Evolutionary conservation across 2,888 invertebrate species (phyloP), one percentile per base, ranked within the genome.

Genomic region (Oxyscelio sp.): DNA sequence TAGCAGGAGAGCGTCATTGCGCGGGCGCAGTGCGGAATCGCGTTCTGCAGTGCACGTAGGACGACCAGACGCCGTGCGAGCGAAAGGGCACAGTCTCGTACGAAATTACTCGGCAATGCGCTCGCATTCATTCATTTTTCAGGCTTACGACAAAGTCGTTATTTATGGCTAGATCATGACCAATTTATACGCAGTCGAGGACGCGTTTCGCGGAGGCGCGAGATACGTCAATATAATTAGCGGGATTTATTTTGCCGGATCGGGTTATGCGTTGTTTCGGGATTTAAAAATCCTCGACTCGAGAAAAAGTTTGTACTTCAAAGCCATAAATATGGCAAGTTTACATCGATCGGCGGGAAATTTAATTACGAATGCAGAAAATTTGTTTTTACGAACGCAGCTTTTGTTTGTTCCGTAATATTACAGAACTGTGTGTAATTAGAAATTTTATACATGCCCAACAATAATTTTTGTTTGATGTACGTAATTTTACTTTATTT

Each of bases 71-170:
- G 65, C 52, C 27, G 21, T 22, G 65, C 22, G 61, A 68, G 54
- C 0, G 68, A 27, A 66, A 75, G 19, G 24, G 15, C 17, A 11
- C 13, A 45, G 17, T 17, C n/a, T n/a, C 40, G 17, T 34, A 54
- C 48, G 63, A 71, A 79, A 79, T 71, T 79, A 78, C 70, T 70
- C 78, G 54, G 68, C 68, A 59, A 50, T 74, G 75, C 48, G 58
- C 48, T 48, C 66, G 31, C 68, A 54, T 80, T 80, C 80, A 80
- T 81, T 81, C 80, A 81, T 80, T 73, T 80, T 80, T 80, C 80
- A 80, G 22, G 40, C 80, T 80, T 66, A 66, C 73, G 73, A 73
- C 73, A 59, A 71, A 58, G 48, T 58, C 71, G 71, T 59, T 66
- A 80, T 73, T 80, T 66, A 65, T 66, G 80, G 52, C 66, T 59